Percentiles rank a stretch among this genome's conserved stretches.
Conservation (phyloP, 2,113 vertebrate species). For the Ia io region DNA sequence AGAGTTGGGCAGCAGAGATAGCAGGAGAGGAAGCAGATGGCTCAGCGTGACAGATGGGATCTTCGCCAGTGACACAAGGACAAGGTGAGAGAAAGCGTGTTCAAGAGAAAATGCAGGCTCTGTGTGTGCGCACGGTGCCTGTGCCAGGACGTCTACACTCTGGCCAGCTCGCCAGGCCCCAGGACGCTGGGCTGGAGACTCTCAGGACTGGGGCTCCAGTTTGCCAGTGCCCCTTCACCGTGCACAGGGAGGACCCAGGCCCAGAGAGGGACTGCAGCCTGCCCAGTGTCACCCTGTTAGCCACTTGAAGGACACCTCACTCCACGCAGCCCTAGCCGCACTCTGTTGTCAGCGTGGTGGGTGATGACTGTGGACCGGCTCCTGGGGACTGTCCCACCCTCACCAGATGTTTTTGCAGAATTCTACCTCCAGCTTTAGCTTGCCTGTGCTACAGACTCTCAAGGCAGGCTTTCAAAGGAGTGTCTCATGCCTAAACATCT, state of each 20-base stretch:
- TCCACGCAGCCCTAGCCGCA: rapidly evolving
- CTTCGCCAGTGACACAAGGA: conserved; percentile 55
- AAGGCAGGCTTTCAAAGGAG: background rate
- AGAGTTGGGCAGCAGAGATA: conserved; percentile 63
- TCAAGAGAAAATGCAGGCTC: background rate
- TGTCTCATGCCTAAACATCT: background rate
- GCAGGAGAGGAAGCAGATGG: conserved; percentile 69
- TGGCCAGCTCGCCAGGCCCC: background rate
- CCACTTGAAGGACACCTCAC: background rate
- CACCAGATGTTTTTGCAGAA: background rate
- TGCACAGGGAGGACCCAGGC: background rate
- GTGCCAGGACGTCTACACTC: background rate
- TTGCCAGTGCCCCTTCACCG: background rate
- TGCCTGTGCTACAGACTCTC: background rate
- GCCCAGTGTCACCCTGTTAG: background rate
- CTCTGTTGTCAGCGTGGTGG: too few species aligned
- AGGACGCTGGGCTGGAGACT: background rate
- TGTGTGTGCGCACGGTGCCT: rapidly evolving
- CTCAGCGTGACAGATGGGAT: conserved; percentile 63
- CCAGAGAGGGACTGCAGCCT: background rate
- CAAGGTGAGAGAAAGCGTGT: conserved; percentile 63
- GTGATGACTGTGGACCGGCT: background rate
- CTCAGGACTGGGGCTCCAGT: background rate
- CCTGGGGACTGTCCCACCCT: background rate
- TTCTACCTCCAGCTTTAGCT: background rate